Evolutionary conservation across 2,888 invertebrate species (phyloP), one percentile per base, ranked within the genome.

Genomic region (Heliconius ismenius): DNA sequence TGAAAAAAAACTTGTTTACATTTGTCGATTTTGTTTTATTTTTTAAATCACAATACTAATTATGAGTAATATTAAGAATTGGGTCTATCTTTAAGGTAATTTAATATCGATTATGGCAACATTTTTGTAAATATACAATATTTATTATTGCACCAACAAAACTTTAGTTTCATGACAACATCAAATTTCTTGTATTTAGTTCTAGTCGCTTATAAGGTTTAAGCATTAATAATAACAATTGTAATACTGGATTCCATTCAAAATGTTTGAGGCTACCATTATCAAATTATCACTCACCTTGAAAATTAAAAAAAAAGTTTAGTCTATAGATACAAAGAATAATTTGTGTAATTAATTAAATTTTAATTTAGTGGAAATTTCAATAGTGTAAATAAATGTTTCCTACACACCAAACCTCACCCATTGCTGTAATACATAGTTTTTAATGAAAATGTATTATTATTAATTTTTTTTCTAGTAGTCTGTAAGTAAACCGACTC

Each of bases 201-300:
- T 92, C 92, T 93, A 93, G 92, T 93, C 92, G 90, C 88, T 91
- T 91, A 85, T 84, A 92, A 92, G 88, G 79, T 87, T 80, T 90
- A 90, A 88, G 86, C 80, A 82, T 81, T 83, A 79, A 81, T 81
- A 81, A 81, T 72, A 78, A 73, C 76, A 76, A 74, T 74, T 68
- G 36, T 74, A 64, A 72, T 69, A 58, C 49, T 76, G 75, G 76
- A 63, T 75, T 79, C 75, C 49, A 76, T 79, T 78, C 76, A 74
- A 78, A 69, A 79, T 73, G 32, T 75, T 78, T 74, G 79, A 80
- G 80, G 79, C 80, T 80, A 78, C 65, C 39, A 39, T 26, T 36
- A 24, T 36, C 49, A 74, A 70, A 70, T 62, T 70, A 76, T 67
- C 26, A 32, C 24, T 24, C n/a, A n/a, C 54, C 15, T 28, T 24